Base-by-base conservation (phyloP, 2,113 vertebrate species). In the Antennarius striatus region DNA sequence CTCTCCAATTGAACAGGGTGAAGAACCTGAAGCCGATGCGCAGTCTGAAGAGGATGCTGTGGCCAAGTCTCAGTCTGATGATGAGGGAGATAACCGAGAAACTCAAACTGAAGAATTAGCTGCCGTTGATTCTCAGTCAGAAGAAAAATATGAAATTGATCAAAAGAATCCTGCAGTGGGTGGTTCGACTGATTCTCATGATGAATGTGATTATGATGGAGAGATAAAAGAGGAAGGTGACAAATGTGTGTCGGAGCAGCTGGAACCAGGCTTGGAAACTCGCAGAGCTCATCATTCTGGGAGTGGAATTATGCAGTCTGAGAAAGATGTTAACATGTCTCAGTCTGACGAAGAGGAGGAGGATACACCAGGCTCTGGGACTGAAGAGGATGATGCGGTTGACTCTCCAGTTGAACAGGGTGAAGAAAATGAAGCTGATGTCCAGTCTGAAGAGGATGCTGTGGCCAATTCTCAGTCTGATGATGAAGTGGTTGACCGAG, bases 271-370 rank as follows among this genome's bases (percentile, higher is more conserved):
- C 14, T 3, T 30, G 5, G 73, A 82, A 47, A 73, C 48, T 42
- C 63, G 52, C n/a, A 83, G 83, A 79, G 62, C 73, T 47, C 65
- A 54, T 57, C 58, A 15, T 49, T 89, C 88, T 5, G 76, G 77
- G 16, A 84, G 73, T 1, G 53, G 59, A 15, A 22, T 39, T 8
- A 6, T 10, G 46, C 36, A 43, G 54, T n/a, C 5, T 4, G 64
- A 50, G 9, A 58, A 28, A 16, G 46, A 40, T 9, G 54, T 32
- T 11, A 30, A 12, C 9, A n/a, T 36, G 15, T 52, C n/a, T 22
- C 52, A 73, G 29, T 17, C 58, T 28, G 51, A 71, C 46, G 13
- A 42, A 4, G 22, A 46, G 15, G 64, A 29, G 5, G 45, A 15
- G 12, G 12, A 36, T 36, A 4, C 5, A 47, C 13, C 5, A 15